Percentiles rank a stretch among this genome's conserved stretches.
phyloP scores from a whole-genome alignment of 2,888 invertebrate genomes.

The Smittia sp. region DNA sequence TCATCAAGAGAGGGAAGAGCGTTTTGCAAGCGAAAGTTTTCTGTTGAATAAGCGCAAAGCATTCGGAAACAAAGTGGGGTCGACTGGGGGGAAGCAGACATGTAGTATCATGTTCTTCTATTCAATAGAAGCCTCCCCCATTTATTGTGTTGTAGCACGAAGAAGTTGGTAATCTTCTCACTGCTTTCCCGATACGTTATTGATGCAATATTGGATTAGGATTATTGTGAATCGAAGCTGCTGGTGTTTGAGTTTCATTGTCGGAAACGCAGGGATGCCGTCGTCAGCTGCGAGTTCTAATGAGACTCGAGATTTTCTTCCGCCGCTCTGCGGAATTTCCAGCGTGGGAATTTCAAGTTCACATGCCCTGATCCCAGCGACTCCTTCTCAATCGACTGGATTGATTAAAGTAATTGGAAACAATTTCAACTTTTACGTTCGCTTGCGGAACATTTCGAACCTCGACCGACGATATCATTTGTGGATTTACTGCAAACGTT shows the following conservation, averaged over 20 bases:
- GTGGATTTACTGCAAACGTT: too few species aligned
- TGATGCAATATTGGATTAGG: background rate
- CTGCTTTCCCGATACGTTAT: background rate
- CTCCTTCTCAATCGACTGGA: too few species aligned
- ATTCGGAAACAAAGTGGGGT: background rate
- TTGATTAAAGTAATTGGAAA: background rate
- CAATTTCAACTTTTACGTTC: background rate
- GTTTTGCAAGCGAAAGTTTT: conserved; percentile 36
- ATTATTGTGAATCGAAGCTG: background rate
- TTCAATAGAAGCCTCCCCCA: background rate
- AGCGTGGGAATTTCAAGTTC: too few species aligned
- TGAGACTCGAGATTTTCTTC: too few species aligned
- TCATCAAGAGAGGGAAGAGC: background rate
- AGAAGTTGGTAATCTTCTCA: background rate
- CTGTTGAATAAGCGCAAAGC: conserved; percentile 37
- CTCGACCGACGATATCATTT: too few species aligned
- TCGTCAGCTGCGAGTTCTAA: too few species aligned
- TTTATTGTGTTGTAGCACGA: background rate
- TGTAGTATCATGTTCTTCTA: conserved; percentile 20
- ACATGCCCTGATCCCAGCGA: too few species aligned
- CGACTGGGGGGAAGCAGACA: background rate
- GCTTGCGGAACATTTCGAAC: too few species aligned
- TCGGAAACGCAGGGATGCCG: too few species aligned
- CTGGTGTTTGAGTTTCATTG: too few species aligned
- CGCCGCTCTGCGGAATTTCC: too few species aligned